Conservation (phyloP, 2,113 vertebrate species). For the Sapayoa aenigma region DNA sequence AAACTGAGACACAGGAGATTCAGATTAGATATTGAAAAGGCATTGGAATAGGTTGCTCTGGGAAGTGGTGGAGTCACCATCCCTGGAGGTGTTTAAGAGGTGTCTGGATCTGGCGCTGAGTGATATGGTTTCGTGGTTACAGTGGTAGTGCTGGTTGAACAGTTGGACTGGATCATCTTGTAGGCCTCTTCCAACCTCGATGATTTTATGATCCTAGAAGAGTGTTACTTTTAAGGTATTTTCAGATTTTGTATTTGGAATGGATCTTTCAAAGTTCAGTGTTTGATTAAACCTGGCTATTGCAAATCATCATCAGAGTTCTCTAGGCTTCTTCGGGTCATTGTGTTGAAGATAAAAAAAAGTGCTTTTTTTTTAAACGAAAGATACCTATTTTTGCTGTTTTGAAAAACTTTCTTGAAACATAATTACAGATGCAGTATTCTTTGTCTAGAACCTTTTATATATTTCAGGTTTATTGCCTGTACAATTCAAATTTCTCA, state of each 20-base stretch:
- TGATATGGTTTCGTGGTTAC: neutral
- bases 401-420: neutral
- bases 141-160: neutral
- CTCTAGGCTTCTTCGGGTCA: neutral
- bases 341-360: neutral
- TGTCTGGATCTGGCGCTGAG: neutral
- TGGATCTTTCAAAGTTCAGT: neutral
- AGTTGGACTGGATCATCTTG: neutral
- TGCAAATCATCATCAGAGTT: neutral
- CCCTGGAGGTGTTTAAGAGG: neutral
- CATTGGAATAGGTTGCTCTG: neutral
- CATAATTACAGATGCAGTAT: neutral
- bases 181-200: neutral
- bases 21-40: no score
- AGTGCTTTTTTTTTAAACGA: neutral
- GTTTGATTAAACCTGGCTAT: neutral
- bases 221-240: neutral
- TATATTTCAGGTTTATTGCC: neutral
- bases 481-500: neutral
- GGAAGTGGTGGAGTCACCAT: neutral
- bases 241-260: neutral
- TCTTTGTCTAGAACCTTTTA: neutral
- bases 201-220: neutral
- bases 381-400: neutral
- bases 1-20: no score